Evolutionary conservation across 2,888 invertebrate genomes (phyloP).

Genomic region (Halictus quadricinctus): DNA sequence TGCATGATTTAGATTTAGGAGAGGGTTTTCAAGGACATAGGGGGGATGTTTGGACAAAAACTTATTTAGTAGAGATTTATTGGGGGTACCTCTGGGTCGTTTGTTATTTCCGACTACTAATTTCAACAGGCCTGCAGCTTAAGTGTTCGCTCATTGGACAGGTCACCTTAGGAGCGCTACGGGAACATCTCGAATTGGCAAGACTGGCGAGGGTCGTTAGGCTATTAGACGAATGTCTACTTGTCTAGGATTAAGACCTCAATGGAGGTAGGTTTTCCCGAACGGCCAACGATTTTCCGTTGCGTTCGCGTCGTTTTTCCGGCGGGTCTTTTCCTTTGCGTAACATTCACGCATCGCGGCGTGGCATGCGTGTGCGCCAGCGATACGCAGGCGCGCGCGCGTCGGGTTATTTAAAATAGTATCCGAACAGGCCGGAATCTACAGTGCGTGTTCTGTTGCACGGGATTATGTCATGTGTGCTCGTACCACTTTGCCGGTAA

Average conservation of each 20-base stretch:
- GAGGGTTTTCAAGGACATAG: background rate
- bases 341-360: conserved; percentile 35
- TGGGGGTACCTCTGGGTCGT: no score
- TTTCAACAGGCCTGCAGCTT: no score
- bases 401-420: conserved; percentile 63
- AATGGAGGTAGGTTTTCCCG: background rate
- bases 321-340: conserved; percentile 45
- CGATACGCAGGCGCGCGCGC: conserved; percentile 35
- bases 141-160: no score
- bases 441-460: conserved; percentile 56
- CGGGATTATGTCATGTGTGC: conserved; percentile 74
- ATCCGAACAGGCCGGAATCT: conserved; percentile 55
- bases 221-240: background rate
- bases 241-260: background rate
- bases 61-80: no score
- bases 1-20: no score
- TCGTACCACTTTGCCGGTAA: conserved; percentile 72
- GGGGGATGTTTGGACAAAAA: background rate
- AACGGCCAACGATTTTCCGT: background rate
- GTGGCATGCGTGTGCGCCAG: conserved; percentile 21
- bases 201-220: background rate
- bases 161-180: background rate
- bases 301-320: background rate
- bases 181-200: background rate
- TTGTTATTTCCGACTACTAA: no score